phyloP scores from a whole-genome alignment of 2,113 vertebrate genomes.

The Tyto alba region DNA sequence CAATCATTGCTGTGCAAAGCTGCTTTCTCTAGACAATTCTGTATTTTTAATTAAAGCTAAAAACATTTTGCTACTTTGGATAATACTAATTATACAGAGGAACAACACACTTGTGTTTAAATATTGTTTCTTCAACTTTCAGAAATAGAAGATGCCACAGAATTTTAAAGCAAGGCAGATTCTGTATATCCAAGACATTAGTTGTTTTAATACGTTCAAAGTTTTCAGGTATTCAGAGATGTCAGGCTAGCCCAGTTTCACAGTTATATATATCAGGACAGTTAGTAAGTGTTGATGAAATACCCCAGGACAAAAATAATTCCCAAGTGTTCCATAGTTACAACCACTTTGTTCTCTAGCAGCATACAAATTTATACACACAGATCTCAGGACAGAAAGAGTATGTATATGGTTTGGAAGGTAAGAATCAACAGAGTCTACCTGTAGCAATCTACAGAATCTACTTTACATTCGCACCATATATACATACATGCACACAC shows the following conservation, averaged over 20 bases:
- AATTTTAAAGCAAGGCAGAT: neutral
- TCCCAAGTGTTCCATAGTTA: neutral
- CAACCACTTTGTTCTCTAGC: neutral
- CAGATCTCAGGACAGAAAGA: neutral
- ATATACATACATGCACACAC: neutral
- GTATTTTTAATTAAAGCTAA: neutral
- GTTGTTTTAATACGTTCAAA: neutral
- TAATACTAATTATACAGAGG: neutral
- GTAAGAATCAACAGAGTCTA: neutral
- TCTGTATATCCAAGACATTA: neutral
- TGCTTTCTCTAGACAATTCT: neutral
- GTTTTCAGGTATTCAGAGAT: neutral
- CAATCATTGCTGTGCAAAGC: neutral
- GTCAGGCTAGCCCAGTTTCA: neutral
- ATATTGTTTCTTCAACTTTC: neutral
- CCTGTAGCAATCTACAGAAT: neutral
- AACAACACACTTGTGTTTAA: neutral
- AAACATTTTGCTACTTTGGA: neutral
- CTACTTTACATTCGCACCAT: neutral
- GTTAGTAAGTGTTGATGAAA: neutral
- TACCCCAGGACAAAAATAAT: neutral
- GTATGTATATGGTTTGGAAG: neutral
- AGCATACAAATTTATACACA: neutral
- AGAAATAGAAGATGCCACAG: neutral
- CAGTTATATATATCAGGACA: neutral